Conservation (phyloP, 1,140 invertebrate species). For the Drosophila punjabiensis region DNA sequence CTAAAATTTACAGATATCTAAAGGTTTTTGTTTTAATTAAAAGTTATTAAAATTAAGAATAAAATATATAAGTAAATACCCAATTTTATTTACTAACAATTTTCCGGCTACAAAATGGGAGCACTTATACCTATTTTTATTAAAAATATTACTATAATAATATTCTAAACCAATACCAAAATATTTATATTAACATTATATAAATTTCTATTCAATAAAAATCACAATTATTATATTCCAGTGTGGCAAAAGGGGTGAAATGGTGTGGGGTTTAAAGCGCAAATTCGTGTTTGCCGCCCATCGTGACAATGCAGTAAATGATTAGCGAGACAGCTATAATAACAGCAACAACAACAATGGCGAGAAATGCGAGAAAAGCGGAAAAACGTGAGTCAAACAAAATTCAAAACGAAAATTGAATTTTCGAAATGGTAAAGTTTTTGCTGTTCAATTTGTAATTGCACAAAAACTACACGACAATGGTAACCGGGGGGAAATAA, state of each 20-base stretch:
- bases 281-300: conserved; percentile 52
- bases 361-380: conserved; percentile 16
- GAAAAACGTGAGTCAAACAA: conserved; percentile 17
- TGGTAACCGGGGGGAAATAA: conserved; percentile 4
- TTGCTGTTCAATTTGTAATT: conserved; percentile 25
- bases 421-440: conserved; percentile 19
- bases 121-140: too few relatives aligned
- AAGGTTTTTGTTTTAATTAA: not conserved
- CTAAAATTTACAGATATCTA: not conserved
- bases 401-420: conserved; percentile 36
- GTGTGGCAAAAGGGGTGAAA: not conserved
- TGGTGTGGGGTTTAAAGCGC: conserved; percentile 12
- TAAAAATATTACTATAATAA: too few relatives aligned
- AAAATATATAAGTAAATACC: too few relatives aligned
- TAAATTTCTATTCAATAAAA: not conserved
- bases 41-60: too few relatives aligned
- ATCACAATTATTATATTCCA: not conserved
- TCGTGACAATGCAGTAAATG: conserved; percentile 55
- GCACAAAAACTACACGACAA: conserved; percentile 28
- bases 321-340: conserved; percentile 55
- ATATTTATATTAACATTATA: not conserved
- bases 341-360: conserved; percentile 6
- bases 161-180: not conserved
- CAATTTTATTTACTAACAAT: too few relatives aligned
- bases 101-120: too few relatives aligned